Conservation (phyloP, 1,140 invertebrate genomes). For the Bombus balteatus region DNA sequence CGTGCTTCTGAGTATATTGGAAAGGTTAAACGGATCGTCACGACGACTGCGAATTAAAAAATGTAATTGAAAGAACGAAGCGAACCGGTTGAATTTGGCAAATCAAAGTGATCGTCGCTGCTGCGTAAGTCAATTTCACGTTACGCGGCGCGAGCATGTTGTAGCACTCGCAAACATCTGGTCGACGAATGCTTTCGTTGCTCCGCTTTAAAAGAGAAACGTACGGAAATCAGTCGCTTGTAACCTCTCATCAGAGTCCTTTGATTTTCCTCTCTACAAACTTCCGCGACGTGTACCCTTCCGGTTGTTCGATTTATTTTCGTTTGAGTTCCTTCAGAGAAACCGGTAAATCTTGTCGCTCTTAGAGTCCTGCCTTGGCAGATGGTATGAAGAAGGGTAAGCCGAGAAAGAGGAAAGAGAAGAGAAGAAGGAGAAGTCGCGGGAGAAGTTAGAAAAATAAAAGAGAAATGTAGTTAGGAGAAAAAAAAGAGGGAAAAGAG, state of each 20-base stretch:
- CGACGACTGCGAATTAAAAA: not conserved
- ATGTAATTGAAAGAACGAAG: not conserved
- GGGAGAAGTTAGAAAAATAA: conserved; percentile 11
- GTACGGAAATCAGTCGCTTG: conserved; percentile 1
- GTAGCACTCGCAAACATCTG: not conserved
- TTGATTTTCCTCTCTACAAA: conserved; percentile 18
- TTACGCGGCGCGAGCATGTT: too few relatives aligned
- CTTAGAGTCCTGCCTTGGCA: not conserved
- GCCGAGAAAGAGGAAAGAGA: not conserved
- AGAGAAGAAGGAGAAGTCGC: conserved; percentile 1
- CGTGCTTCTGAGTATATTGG: not conserved
- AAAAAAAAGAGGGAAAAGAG: not conserved
- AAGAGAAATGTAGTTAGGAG: not conserved
- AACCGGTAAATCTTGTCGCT: conserved; percentile 27
- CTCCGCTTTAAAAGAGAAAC: not conserved
- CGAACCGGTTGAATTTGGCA: not conserved
- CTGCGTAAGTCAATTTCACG: not conserved
- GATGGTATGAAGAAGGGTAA: not conserved
- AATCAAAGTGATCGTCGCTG: not conserved
- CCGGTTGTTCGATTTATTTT: conserved; percentile 41
- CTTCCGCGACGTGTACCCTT: not conserved
- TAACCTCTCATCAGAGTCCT: conserved; percentile 34
- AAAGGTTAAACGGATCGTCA: not conserved
- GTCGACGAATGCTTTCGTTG: not conserved
- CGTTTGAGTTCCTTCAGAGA: not conserved